Base-by-base conservation (phyloP, 2,113 vertebrate genomes). In the Tachuris rubrigastra region DNA sequence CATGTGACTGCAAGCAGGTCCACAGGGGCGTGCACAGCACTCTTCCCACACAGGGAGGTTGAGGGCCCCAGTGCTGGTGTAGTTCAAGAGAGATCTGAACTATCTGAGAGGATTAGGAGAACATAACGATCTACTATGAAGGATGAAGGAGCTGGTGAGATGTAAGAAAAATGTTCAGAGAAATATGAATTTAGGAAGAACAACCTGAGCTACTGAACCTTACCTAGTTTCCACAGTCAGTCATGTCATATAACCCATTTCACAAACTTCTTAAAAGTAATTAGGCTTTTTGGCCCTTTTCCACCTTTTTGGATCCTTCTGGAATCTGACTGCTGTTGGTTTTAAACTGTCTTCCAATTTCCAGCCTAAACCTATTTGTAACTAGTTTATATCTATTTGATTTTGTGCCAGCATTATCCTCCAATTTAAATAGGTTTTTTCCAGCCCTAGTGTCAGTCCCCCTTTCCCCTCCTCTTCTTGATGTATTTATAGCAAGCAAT, bases 401-500 rank as follows among this genome's bases (percentile, higher is more conserved):
- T 68, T 89, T 84, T 22, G 9, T 92, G 80, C 93, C 89, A 92
- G 44, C 35, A n/a, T 81, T 93, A 92, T 86, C 60, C 59, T 7
- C 60, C 90, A 44, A 92, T 90, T 87, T 95, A 86, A 87, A 77
- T 46, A 12, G 39, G 37, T 53, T 87, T 21, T 93, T 94, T 35
- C 42, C 39, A 80, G 42, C 27, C 37, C 42, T 77, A 20, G 35
- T 90, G 73, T 88, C 50, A 84, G 47, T 83, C 33, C 27, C 50
- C 2, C 0, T 87, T 79, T 67, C 68, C 50, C 53, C 52, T 92
- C 76, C 91, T 63, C 27, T 86, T 44, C 39, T 67, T 21, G 4
- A 44, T 95, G 22, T 92, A 96, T 95, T 96, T 95, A 89, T 92
- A 95, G 94, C 73, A 95, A 93, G 80, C 19, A 95, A 84, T 96